Evolutionary conservation across 2,113 vertebrate genomes (phyloP), one percentile per base, ranked within the genome.

Genomic region (Colius striatus): DNA sequence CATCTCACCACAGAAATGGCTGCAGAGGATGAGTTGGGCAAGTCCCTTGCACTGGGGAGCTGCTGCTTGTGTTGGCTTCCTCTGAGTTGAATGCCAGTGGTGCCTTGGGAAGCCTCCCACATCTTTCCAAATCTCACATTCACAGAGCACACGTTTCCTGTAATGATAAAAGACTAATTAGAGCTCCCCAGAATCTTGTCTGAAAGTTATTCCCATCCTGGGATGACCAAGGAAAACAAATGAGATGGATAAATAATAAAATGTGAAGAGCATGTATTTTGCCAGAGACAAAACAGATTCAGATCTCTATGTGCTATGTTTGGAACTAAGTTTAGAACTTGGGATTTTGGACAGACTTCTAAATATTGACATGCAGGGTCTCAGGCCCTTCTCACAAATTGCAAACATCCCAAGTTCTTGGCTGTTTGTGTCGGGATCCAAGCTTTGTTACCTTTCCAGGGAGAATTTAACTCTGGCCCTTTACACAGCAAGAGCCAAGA

Each of bases 401-500:
- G 58, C 88, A 93, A 87, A 87, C 89, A 84, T 85, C 61, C 58
- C 65, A 50, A 0, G 0, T 85, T 91, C 87, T 83, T 95, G 81
- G 82, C 91, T 85, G 4, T 21, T 85, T 58, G 4, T 16, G 38
- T 27, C 0, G 1, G 89, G 90, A 73, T 91, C 67, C n/a, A 29
- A 19, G 53, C 71, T 87, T 75, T 80, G 71, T 86, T 94, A 94
- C 91, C 91, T 94, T 94, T 94, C 86, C 84, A 91, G 88, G 34
- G 75, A 84, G 86, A 92, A 43, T 38, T 90, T 48, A 60, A 29
- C 53, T 60, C 94, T 87, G 60, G 45, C 34, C 51, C 22, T 80
- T 25, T 16, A 11, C 19, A 25, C 10, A 55, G 87, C 47, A 70
- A 67, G 29, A 94, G 26, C 81, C 43, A 51, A 89, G 50, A 54